Percentiles rank a stretch among this genome's conserved stretches.
Evolutionary conservation across 2,797 vertebrate genomes (phyloP).

Genomic region (Hydrophis major): DNA sequence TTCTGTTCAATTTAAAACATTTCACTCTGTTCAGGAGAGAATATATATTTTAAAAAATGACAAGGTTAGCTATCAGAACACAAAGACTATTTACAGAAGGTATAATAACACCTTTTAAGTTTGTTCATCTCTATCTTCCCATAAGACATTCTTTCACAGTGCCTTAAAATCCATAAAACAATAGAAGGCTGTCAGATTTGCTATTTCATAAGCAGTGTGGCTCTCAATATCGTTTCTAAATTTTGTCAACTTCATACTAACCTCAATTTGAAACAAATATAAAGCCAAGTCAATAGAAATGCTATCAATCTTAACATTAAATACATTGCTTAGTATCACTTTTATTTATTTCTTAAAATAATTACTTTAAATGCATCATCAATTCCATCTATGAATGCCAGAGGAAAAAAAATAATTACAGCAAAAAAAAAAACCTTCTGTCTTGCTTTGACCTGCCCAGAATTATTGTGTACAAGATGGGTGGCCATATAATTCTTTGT

Average conservation of each 20-base stretch:
- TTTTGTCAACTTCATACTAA: neutral
- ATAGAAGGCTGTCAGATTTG: neutral
- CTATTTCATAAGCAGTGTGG: neutral
- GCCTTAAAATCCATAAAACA: neutral
- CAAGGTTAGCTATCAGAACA: neutral
- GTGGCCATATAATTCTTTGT: neutral
- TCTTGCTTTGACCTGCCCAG: neutral
- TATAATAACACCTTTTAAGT: neutral
- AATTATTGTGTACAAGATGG: neutral
- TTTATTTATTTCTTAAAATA: neutral
- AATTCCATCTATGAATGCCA: neutral
- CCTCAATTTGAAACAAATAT: neutral
- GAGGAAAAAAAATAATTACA: neutral
- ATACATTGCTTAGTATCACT: neutral
- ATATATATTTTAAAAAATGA: neutral
- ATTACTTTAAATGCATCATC: neutral
- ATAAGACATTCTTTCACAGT: neutral
- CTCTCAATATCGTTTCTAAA: neutral
- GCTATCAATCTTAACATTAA: neutral
- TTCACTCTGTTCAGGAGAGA: neutral
- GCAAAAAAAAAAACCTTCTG: neutral
- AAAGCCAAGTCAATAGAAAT: neutral
- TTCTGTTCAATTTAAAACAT: neutral
- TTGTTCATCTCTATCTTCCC: neutral
- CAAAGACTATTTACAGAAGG: neutral